Percentiles rank a stretch among this genome's conserved stretches.
phyloP scores from a whole-genome alignment of 2,888 invertebrate species.

The Metopia argyrocephala region DNA sequence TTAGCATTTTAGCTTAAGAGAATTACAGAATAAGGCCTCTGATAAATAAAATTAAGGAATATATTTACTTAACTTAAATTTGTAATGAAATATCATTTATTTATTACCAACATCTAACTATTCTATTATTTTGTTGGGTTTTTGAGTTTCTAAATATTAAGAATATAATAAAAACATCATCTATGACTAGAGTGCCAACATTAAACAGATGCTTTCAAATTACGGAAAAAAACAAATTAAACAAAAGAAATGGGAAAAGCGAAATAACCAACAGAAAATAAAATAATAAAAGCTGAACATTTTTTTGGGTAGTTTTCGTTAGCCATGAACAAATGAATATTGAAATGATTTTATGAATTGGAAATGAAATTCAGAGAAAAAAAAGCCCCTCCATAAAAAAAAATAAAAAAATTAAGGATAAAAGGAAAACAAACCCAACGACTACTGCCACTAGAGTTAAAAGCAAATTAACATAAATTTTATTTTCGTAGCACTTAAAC shows the following conservation, averaged over 20 bases:
- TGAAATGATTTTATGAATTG: conserved; percentile 32
- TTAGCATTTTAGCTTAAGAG: too few relatives aligned
- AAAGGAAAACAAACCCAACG: conserved; percentile 19
- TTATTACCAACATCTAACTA: too few relatives aligned
- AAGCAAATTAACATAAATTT: conserved; percentile 76
- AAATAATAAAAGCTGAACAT: conserved; percentile 20
- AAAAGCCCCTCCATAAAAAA: background rate
- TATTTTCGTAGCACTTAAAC: conserved; percentile 65
- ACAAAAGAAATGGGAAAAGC: background rate
- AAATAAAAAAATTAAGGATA: conserved; percentile 6
- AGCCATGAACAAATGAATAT: conserved; percentile 26
- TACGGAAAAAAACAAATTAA: background rate
- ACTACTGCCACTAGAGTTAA: conserved; percentile 68
- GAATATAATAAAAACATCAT: conserved; percentile 27
- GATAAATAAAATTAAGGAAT: too few relatives aligned
- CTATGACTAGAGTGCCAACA: conserved; percentile 43
- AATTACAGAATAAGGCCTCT: too few relatives aligned
- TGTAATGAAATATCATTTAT: too few relatives aligned
- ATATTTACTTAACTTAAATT: too few relatives aligned
- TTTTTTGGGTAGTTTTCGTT: background rate
- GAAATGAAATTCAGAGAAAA: conserved; percentile 2
- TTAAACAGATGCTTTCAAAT: conserved; percentile 38
- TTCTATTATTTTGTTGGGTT: too few relatives aligned
- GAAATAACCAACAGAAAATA: background rate
- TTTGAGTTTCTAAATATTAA: background rate